Evolutionary conservation across 2,797 vertebrate genomes (phyloP), one percentile per base, ranked within the genome.

Genomic region (Poeciliopsis presidionis): DNA sequence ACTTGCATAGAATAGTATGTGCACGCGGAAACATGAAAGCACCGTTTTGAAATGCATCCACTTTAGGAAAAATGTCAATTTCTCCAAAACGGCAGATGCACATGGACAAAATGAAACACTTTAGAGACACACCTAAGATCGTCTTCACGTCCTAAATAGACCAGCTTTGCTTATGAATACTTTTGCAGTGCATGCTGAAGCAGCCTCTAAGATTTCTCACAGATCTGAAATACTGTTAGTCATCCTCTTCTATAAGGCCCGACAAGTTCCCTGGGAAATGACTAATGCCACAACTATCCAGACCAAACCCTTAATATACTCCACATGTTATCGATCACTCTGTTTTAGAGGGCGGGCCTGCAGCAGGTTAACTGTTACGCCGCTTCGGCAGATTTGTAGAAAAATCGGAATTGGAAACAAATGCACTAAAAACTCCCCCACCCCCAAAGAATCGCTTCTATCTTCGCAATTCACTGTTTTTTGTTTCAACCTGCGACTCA

Each of bases 261-360:
- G 74, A 75, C 75, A 57, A 63, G 82, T 8, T 84, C 12, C 67
- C 45, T 80, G 87, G 91, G 88, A 92, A 91, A 90, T 92, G 91
- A 93, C 90, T 93, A 88, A 92, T 2, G 41, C 81, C 84, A 75
- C 28, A 90, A 87, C 74, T 75, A 90, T 90, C 72, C 73, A 11
- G 65, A 70, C 89, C 85, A 90, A 91, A 89, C 88, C 85, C 87
- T 88, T 78, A 91, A 88, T 87, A 39, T 79, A 67, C 84, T 87
- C 90, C 91, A 94, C 80, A 89, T 95, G 92, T 80, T 86, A 93
- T 91, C 18, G 63, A 90, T 89, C 67, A 18, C 20, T 78, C 57
- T 12, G 81, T 86, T 88, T 78, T 82, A 36, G 36, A 65, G 63
- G 67, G 80, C 82, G 74, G 51, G 82, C 55, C 75, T 33, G 5